phyloP scores from a whole-genome alignment of 2,113 vertebrate species.

The Cyanistes caeruleus region DNA sequence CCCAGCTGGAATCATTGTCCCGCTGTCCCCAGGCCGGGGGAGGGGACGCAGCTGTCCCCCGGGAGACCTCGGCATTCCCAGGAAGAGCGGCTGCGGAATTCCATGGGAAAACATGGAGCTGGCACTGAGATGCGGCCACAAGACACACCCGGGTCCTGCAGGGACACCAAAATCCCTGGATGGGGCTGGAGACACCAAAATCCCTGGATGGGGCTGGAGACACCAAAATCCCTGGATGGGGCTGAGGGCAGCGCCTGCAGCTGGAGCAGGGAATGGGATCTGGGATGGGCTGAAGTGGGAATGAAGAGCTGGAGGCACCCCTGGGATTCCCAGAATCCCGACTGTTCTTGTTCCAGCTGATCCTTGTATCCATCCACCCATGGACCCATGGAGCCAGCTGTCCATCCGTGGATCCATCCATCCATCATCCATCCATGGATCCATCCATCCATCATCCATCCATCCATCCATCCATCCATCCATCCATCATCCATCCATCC shows the following conservation, averaged over 20 bases:
- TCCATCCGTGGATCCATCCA: not conserved
- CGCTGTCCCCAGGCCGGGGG: not conserved
- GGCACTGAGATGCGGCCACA: not conserved
- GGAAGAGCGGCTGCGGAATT: not conserved
- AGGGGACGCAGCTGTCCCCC: not conserved
- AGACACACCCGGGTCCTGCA: not conserved
- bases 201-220: not conserved
- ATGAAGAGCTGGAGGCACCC: not conserved
- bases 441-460: not conserved
- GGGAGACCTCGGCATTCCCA: accelerated
- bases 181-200: not conserved
- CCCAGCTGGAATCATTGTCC: not conserved
- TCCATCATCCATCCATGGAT: too few species aligned
- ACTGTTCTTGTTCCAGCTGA: not conserved
- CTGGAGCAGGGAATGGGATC: not conserved
- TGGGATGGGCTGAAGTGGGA: not conserved
- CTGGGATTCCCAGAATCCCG: not conserved
- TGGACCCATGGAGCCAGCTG: too few species aligned
- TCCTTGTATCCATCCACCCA: not conserved
- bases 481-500: not conserved
- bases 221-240: not conserved
- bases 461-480: not conserved
- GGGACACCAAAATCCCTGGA: not conserved
- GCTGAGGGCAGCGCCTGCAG: not conserved
- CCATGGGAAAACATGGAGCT: not conserved